These are phyloP conservation scores for Phalacrocorax carbo DNA, from an alignment of 2,113 vertebrate species.

Conservation along the genomic window DNA sequence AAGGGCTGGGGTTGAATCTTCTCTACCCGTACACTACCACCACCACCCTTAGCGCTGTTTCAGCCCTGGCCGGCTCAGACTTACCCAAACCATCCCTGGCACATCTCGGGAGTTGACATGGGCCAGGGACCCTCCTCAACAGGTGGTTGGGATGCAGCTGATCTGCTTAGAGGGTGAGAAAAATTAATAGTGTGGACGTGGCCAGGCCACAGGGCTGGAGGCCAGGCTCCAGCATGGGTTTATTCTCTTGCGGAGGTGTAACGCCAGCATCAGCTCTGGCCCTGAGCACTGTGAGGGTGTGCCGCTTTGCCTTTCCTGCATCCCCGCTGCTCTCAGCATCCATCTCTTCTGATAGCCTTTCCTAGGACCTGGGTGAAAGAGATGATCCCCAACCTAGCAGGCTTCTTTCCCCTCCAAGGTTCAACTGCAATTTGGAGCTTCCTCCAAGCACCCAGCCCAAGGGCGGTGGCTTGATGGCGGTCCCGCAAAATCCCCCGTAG, in stretches of 20 bases:
- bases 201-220: background rate
- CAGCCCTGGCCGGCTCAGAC: background rate
- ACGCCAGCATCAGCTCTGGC: background rate
- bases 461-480: background rate
- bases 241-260: background rate
- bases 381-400: background rate
- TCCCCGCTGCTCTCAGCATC: background rate
- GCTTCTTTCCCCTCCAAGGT: fast-evolving
- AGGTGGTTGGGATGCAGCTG: background rate
- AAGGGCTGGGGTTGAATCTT: background rate
- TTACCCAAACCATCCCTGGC: background rate
- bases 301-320: background rate
- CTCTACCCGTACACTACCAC: fast-evolving
- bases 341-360: background rate
- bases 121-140: background rate
- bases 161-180: background rate
- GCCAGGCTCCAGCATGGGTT: background rate
- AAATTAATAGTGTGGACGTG: background rate
- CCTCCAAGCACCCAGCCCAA: background rate
- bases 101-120: background rate
- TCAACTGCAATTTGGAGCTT: background rate
- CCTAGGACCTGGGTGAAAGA: background rate
- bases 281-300: fast-evolving
- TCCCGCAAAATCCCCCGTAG: fast-evolving
- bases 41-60: background rate